These are phyloP conservation scores for Laspeyria flexula DNA, from an alignment of 2,888 invertebrate genomes.

Conservation along the genomic window DNA sequence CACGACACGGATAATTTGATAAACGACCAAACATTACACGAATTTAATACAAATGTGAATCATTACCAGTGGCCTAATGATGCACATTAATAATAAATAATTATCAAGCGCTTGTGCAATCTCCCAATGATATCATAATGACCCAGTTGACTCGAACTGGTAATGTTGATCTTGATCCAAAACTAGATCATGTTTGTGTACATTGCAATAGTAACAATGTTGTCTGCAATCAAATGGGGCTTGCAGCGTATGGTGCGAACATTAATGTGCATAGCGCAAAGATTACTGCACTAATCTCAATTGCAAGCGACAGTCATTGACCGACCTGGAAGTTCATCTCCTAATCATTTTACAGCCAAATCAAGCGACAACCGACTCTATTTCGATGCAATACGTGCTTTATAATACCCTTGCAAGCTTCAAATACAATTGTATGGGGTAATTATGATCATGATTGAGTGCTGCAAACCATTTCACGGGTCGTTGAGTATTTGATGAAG, in stretches of 20 bases:
- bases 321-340: constrained; percentile 54
- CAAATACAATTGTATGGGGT: constrained; percentile 52
- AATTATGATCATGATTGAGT: constrained; percentile 65
- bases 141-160: constrained; percentile 51
- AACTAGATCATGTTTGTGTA: constrained; percentile 52
- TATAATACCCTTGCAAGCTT: constrained; percentile 33
- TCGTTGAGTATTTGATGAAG: constrained; percentile 51
- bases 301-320: constrained; percentile 75
- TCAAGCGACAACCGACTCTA: constrained; percentile 29
- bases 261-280: constrained; percentile 58
- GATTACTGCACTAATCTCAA: constrained; percentile 67
- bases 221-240: constrained; percentile 52
- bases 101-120: constrained; percentile 22
- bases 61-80: constrained; percentile 23
- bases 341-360: constrained; percentile 19
- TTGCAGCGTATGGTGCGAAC: constrained; percentile 57
- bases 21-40: constrained; percentile 6
- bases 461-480: constrained; percentile 64
- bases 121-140: constrained; percentile 44
- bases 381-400: constrained; percentile 25
- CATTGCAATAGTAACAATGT: constrained; percentile 41
- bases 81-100: constrained; percentile 35
- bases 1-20: constrained; percentile 3
- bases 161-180: constrained; percentile 63
- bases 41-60: constrained; percentile 15